phyloP scores from a whole-genome alignment of 2,888 invertebrate genomes.

The Phasia obesa region DNA sequence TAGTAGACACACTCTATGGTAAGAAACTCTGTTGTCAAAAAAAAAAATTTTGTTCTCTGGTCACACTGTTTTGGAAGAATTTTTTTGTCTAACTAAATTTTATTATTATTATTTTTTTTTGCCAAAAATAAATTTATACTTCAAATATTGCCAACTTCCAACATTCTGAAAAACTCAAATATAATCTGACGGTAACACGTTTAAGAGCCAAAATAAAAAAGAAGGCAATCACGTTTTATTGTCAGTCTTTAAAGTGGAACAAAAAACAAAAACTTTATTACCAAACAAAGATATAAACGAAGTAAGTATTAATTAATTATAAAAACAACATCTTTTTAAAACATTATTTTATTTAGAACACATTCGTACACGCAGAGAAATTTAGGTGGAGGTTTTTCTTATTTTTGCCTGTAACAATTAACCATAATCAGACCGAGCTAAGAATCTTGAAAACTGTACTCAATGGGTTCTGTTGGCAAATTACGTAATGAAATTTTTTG shows the following conservation, averaged over 20 bases:
- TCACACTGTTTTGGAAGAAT: no score
- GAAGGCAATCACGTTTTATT: conserved; percentile 67
- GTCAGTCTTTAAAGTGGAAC: conserved; percentile 27
- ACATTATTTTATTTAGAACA: conserved; percentile 42
- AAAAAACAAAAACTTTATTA: conserved; percentile 25
- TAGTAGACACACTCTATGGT: no score
- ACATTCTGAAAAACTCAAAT: neutral
- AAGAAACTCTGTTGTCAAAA: no score
- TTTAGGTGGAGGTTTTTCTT: no score
- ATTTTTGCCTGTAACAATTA: no score
- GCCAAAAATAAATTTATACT: neutral
- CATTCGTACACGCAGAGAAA: conserved; percentile 27
- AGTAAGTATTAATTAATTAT: conserved; percentile 69
- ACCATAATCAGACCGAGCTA: no score
- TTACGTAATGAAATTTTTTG: no score
- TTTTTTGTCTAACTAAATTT: no score
- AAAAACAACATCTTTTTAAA: conserved; percentile 57
- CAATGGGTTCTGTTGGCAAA: no score
- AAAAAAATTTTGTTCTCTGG: no score
- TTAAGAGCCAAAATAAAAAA: conserved; percentile 20
- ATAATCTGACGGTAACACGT: conserved; percentile 28
- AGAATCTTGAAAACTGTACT: no score
- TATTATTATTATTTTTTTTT: no score
- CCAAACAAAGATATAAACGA: conserved; percentile 57
- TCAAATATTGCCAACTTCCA: conserved; percentile 10